Percentiles rank a stretch among this genome's conserved stretches.
Evolutionary conservation across 2,888 invertebrate genomes (phyloP).

Genomic region (Nymphalis urticae): DNA sequence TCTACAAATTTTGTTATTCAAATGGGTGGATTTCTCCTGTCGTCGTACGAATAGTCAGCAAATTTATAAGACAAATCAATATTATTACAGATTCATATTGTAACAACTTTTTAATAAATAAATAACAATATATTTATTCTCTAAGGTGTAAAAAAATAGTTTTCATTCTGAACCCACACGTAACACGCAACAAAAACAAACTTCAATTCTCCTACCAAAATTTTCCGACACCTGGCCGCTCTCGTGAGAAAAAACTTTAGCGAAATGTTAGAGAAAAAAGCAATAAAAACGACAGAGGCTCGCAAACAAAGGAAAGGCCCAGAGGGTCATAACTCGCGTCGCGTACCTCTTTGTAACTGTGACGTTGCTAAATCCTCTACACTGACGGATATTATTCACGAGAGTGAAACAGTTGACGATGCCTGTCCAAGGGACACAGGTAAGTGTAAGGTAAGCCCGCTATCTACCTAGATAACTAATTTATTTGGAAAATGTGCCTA

Average conservation of each 20-base stretch:
- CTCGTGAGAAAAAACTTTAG: conserved; percentile 48
- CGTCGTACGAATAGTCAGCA: too few species aligned
- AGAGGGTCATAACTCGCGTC: conserved; percentile 72
- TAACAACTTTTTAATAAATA: too few species aligned
- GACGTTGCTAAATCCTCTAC: conserved; percentile 68
- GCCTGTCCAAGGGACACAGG: conserved; percentile 14
- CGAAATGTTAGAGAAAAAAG: conserved; percentile 53
- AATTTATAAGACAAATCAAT: too few species aligned
- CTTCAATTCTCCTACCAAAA: conserved; percentile 18
- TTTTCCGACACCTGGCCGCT: conserved; percentile 32
- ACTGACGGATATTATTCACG: conserved; percentile 65
- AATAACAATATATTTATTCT: too few species aligned
- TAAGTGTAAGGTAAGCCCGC: neutral
- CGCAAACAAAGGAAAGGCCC: conserved; percentile 71
- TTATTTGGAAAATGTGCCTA: too few species aligned
- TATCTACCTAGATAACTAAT: too few species aligned
- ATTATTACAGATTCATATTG: too few species aligned
- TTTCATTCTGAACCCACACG: conserved; percentile 2
- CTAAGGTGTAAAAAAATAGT: neutral
- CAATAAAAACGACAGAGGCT: conserved; percentile 55
- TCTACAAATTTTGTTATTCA: too few species aligned
- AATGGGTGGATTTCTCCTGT: too few species aligned
- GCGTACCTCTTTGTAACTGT: conserved; percentile 71
- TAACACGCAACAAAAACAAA: conserved; percentile 19
- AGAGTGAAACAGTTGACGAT: conserved; percentile 26